phyloP scores from a whole-genome alignment of 2,888 invertebrate species.

The Hydriomena furcata region DNA sequence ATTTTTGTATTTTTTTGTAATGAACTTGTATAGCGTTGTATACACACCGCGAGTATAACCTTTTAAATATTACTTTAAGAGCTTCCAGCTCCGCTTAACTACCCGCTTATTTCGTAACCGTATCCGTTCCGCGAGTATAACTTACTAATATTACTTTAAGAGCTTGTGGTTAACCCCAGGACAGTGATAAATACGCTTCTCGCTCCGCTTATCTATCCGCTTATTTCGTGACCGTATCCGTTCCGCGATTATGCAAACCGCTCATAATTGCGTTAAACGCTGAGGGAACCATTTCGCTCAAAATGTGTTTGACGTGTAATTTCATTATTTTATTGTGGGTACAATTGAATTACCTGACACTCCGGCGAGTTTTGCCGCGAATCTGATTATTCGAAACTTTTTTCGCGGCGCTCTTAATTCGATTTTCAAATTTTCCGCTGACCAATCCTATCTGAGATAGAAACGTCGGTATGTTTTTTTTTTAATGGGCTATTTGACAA shows the following conservation, averaged over 20 bases:
- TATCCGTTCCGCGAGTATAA: slow-evolving; percentile 63
- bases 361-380: slow-evolving; percentile 51
- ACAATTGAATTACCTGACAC: slow-evolving; percentile 66
- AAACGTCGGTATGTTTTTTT: background rate
- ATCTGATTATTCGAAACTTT: slow-evolving; percentile 46
- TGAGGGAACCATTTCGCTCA: slow-evolving; percentile 54
- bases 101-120: slow-evolving; percentile 13
- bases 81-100: background rate
- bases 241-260: slow-evolving; percentile 72
- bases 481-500: too few species aligned
- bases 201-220: too few species aligned
- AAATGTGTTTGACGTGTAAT: slow-evolving; percentile 77
- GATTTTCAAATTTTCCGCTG: slow-evolving; percentile 22
- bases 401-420: slow-evolving; percentile 34
- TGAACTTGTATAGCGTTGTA: too few species aligned
- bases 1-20: too few species aligned
- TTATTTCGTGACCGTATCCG: slow-evolving; percentile 36
- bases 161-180: too few species aligned
- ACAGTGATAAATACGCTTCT: too few species aligned
- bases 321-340: slow-evolving; percentile 71
- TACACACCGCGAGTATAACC: too few species aligned
- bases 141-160: too few species aligned
- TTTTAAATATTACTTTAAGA: too few species aligned
- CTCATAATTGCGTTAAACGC: slow-evolving; percentile 65
- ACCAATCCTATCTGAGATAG: slow-evolving; percentile 5